Percentiles rank a stretch among this genome's conserved stretches.
Conservation (phyloP, 2,113 vertebrate genomes). For the Neotragus pygmaeus region DNA sequence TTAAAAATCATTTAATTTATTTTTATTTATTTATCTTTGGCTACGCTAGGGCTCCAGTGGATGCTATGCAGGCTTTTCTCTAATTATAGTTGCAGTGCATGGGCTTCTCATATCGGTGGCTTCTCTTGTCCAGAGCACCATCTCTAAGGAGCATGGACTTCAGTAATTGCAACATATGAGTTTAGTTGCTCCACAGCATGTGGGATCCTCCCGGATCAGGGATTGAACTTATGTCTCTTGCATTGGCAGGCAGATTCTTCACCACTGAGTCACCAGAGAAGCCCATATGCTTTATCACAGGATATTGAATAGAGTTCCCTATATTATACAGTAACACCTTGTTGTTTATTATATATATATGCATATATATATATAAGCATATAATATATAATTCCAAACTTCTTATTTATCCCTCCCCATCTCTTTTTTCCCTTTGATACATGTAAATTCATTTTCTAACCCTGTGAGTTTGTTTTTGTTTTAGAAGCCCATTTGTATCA, state of each 20-base stretch:
- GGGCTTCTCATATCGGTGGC: neutral
- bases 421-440: neutral
- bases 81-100: neutral
- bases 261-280: neutral
- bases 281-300: neutral
- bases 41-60: neutral
- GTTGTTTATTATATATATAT: neutral
- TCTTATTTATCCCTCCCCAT: neutral
- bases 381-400: neutral
- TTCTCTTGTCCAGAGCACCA: neutral
- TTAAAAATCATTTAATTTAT: neutral
- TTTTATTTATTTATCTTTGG: neutral
- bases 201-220: neutral
- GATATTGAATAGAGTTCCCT: neutral
- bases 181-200: neutral
- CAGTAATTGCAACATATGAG: neutral
- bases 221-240: neutral
- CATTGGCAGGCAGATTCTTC: neutral
- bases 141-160: accelerated
- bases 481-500: neutral
- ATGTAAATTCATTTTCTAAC: neutral
- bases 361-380: neutral
- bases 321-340: neutral
- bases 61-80: neutral
- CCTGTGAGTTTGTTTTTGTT: neutral